These are phyloP conservation scores for Lepidocyrtoides sp. DNA, from an alignment of 2,888 invertebrate species.

Conservation along the genomic window DNA sequence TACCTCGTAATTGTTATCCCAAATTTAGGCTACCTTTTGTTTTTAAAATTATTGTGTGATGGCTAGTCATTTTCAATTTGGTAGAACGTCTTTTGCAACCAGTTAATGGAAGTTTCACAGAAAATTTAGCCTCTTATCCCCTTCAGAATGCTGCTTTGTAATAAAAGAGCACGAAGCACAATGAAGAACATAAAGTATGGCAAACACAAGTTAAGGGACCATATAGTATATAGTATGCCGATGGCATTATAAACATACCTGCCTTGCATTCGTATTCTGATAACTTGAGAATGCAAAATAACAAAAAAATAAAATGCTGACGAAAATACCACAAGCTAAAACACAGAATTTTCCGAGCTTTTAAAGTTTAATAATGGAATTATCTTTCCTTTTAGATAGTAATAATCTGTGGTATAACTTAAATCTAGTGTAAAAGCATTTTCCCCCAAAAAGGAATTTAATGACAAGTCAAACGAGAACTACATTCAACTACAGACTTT, in stretches of 20 bases:
- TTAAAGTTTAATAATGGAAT: constrained; percentile 13
- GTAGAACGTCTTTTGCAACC: constrained; percentile 21
- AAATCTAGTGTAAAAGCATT: neutral
- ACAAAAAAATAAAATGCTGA: too few species aligned
- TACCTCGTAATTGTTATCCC: too few species aligned
- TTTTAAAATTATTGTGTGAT: neutral
- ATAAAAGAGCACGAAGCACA: too few species aligned
- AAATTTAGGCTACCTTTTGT: too few species aligned
- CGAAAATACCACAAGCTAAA: neutral
- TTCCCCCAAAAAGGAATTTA: constrained; percentile 40
- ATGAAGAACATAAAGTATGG: too few species aligned
- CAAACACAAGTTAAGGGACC: too few species aligned
- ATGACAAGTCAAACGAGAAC: constrained; percentile 11
- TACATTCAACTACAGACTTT: neutral
- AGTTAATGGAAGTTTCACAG: constrained; percentile 39
- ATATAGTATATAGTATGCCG: too few species aligned
- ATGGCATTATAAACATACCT: neutral
- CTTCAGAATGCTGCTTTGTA: neutral
- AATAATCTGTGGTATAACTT: neutral
- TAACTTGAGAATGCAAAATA: neutral
- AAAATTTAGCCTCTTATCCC: neutral
- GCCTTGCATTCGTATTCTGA: too few species aligned
- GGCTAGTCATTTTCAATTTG: constrained; percentile 37
- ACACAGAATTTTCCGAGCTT: neutral
- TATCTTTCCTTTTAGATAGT: neutral